Percentiles rank a stretch among this genome's conserved stretches.
Evolutionary conservation across 2,113 vertebrate genomes (phyloP).

Genomic region (Choloepus hoffmanni): DNA sequence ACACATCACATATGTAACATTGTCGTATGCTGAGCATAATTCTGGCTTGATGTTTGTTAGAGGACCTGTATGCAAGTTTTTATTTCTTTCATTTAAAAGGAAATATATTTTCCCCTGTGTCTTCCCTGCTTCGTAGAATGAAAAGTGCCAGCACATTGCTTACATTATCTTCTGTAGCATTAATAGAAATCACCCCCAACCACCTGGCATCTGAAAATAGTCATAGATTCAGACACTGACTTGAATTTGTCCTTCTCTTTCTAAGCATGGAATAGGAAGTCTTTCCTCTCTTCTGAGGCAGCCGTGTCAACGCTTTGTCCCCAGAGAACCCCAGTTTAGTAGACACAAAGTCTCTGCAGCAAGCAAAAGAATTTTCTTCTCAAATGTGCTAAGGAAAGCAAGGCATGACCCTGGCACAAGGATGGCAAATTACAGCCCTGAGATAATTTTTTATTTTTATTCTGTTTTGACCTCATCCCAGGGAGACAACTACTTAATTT

Average conservation of each 20-base stretch:
- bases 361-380: neutral
- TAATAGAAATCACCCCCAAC: neutral
- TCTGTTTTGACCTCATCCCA: neutral
- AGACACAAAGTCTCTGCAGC: neutral
- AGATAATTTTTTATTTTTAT: neutral
- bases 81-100: neutral
- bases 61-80: neutral
- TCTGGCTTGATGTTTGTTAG: neutral
- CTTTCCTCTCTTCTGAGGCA: neutral
- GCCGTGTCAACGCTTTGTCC: fast-evolving
- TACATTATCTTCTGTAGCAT: neutral
- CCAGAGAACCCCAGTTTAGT: no score
- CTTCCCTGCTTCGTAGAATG: no score
- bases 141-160: neutral
- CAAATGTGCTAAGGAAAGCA: neutral
- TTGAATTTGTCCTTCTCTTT: neutral
- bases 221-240: neutral
- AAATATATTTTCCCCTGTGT: neutral
- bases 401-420: fast-evolving
- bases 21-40: neutral
- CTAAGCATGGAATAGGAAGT: no score
- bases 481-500: neutral
- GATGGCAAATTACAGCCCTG: neutral
- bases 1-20: neutral
- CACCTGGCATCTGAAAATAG: neutral